Evolutionary conservation across 2,797 vertebrate genomes (phyloP).

Genomic region (Echiichthys vipera): DNA sequence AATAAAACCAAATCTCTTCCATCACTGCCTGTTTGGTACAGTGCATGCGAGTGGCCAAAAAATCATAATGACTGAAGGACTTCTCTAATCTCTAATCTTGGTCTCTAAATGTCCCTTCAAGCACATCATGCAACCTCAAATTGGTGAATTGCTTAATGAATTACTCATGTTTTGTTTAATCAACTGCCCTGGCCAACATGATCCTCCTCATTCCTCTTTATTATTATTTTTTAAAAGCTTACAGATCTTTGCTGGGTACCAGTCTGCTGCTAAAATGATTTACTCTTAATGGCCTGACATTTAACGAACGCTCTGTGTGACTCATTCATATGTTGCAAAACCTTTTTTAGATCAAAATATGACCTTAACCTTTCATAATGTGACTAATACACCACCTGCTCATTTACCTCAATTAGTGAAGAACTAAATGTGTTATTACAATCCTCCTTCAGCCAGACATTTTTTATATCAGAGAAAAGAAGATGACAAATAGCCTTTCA

Average conservation of each 20-base stretch:
- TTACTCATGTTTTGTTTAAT: not conserved
- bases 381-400: not conserved
- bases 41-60: not conserved
- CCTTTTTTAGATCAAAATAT: conserved; percentile 33
- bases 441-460: not conserved
- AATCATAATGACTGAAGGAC: not conserved
- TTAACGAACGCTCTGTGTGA: conserved; percentile 32
- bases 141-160: not conserved
- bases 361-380: conserved; percentile 18
- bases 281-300: conserved; percentile 50
- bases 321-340: conserved; percentile 37
- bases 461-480: conserved; percentile 14
- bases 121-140: not conserved
- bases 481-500: conserved; percentile 37
- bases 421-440: not conserved
- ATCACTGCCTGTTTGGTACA: not conserved
- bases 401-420: not conserved
- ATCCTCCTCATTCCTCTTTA: too few species aligned
- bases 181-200: not conserved
- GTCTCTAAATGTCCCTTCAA: not conserved
- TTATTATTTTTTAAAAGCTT: not conserved
- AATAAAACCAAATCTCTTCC: not conserved
- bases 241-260: not conserved
- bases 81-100: too few species aligned
- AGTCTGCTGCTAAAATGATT: conserved; percentile 8